These are phyloP conservation scores for Drosophila borborema DNA, from an alignment of 2,888 invertebrate genomes.

Conservation along the genomic window DNA sequence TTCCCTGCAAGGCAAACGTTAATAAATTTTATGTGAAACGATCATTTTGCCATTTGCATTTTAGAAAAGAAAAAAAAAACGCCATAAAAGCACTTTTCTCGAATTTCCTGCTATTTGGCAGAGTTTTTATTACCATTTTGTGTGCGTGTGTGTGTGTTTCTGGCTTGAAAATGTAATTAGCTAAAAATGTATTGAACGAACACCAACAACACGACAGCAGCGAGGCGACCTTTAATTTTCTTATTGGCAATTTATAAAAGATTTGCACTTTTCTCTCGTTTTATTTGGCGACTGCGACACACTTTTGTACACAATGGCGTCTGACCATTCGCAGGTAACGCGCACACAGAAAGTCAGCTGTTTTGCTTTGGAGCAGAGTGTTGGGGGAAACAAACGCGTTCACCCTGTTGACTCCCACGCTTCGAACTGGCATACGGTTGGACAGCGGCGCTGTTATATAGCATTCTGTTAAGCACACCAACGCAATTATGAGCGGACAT, in stretches of 20 bases:
- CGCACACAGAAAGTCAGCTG: slow-evolving; percentile 41
- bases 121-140: slow-evolving; percentile 56
- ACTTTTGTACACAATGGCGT: slow-evolving; percentile 65
- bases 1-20: slow-evolving; percentile 53
- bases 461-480: not conserved
- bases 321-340: slow-evolving; percentile 48
- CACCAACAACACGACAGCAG: slow-evolving; percentile 26
- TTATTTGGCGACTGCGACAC: slow-evolving; percentile 46
- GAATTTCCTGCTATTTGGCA: slow-evolving; percentile 1
- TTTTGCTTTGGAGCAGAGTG: slow-evolving; percentile 18
- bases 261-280: slow-evolving; percentile 31
- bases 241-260: slow-evolving; percentile 48
- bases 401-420: not conserved
- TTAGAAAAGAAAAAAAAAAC: slow-evolving; percentile 6
- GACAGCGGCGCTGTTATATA: not conserved
- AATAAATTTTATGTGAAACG: not conserved
- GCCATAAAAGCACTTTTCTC: slow-evolving; percentile 40
- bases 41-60: not conserved
- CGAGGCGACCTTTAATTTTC: slow-evolving; percentile 39
- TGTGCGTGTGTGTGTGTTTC: slow-evolving; percentile 22
- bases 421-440: not conserved
- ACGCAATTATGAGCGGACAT: not conserved
- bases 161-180: slow-evolving; percentile 25
- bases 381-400: slow-evolving; percentile 8
- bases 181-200: slow-evolving; percentile 50